Evolutionary conservation across 2,113 vertebrate species (phyloP).

Genomic region (Pristiophorus japonicus): DNA sequence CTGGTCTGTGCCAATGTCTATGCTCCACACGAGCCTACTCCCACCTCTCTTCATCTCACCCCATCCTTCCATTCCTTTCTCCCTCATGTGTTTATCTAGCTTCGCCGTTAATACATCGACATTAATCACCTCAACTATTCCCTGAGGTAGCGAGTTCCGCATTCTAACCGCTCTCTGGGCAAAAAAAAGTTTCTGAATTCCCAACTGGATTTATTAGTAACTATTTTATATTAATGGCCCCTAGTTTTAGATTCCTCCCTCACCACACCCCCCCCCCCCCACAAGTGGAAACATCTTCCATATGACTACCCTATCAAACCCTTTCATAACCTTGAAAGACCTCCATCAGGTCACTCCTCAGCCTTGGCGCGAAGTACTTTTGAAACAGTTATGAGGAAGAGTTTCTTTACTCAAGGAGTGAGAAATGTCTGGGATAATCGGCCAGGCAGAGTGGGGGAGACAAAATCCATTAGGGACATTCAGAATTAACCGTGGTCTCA

Average conservation of each 20-base stretch:
- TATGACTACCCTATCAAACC: not conserved
- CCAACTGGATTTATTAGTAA: no score
- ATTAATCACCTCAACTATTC: not conserved
- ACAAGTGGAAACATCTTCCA: not conserved
- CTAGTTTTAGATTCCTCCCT: not conserved
- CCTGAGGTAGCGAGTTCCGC: not conserved
- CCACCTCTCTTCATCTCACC: not conserved
- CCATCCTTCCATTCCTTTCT: not conserved
- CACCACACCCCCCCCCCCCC: no score
- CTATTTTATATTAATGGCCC: not conserved
- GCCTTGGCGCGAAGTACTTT: not conserved
- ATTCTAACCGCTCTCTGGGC: not conserved
- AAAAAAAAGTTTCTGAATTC: not conserved
- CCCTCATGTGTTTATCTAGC: not conserved
- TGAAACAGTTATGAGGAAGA: not conserved
- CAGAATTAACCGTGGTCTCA: not conserved
- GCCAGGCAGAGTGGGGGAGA: not conserved
- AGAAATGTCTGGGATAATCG: not conserved
- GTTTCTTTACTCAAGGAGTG: not conserved
- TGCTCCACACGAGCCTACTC: not conserved
- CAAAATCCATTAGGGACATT: not conserved
- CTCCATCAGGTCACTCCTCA: not conserved
- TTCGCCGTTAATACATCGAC: not conserved
- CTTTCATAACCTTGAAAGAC: not conserved
- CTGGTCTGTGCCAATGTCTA: not conserved